Evolutionary conservation across 2,113 vertebrate genomes (phyloP), one percentile per base, ranked within the genome.

Genomic region (Tenebrosternarchus preto): DNA sequence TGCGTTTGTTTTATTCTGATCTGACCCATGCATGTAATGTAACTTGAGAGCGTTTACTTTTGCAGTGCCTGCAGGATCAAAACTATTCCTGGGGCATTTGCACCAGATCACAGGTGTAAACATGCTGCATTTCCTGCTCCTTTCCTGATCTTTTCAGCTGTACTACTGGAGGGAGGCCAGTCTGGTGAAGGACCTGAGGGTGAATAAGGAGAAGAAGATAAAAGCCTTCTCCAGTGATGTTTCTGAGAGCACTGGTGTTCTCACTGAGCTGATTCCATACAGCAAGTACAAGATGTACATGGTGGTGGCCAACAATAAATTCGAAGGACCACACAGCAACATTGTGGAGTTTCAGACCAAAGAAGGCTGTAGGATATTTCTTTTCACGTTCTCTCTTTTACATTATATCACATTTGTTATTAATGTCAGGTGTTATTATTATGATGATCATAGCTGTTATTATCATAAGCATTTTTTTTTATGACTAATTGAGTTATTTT

Each of bases 161-260:
- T 95, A 97, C 92, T 98, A 95, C 92, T 97, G 95, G 95, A 93
- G 96, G 71, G 96, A 99, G 79, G 94, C 95, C 90, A 99, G 98
- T 85, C 91, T 94, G 87, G 92, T 98, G 88, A 96, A 95, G 81
- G 94, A 90, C 85, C 89, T 97, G 83, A 93, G 89, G 90, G 95
- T 98, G 83, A 96, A 89, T 85, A 93, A 91, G 88, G 95, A 97
- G 86, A 94, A 94, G 86, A 95, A 94, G 87, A 94, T 90, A 76
- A 93, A 93, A 89, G 93, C 95, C 86, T 97, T 98, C 89, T 92
- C 86, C 86, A 91, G 77, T 61, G 92, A 91, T 0, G 88, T 90
- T 11, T 91, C 94, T 25, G 91, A 95, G 76, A 92, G 92, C 33
- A 93, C 93, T 5, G 95, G 93, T 61, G 88, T 94, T 77, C 94